A percentile compares a stretch with the other conserved stretches of the same genome.
phyloP scores from a whole-genome alignment of 2,888 invertebrate species.

The Brachyptera putata region DNA sequence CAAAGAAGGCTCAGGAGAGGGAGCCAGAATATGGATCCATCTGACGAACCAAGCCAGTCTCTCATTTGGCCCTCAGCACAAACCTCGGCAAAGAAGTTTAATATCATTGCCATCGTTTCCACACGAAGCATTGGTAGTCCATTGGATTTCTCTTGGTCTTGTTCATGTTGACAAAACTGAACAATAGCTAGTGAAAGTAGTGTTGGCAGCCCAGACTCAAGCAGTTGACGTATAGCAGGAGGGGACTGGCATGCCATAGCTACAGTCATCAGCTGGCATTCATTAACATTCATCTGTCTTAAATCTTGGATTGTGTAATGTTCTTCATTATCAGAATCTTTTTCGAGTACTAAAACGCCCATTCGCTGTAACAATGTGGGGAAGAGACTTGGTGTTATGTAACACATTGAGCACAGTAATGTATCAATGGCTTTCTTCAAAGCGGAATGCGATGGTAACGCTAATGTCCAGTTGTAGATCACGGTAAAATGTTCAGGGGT shows the following conservation, averaged over 20 bases:
- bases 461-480: slow-evolving; percentile 71
- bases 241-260: slow-evolving; percentile 79
- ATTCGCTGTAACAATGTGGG: slow-evolving; percentile 67
- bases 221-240: slow-evolving; percentile 66
- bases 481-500: slow-evolving; percentile 45
- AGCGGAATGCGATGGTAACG: slow-evolving; percentile 63
- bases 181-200: slow-evolving; percentile 60
- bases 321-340: too few relatives aligned
- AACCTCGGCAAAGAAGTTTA: slow-evolving; percentile 77
- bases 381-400: slow-evolving; percentile 74
- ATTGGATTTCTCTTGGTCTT: too few relatives aligned
- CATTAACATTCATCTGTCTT: neutral
- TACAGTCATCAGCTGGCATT: slow-evolving; percentile 66
- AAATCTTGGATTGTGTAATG: neutral
- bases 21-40: slow-evolving; percentile 82
- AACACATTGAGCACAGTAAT: slow-evolving; percentile 80
- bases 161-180: slow-evolving; percentile 40
- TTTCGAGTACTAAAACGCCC: slow-evolving; percentile 56
- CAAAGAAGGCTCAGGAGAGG: slow-evolving; percentile 73
- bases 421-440: slow-evolving; percentile 83
- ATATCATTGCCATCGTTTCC: slow-evolving; percentile 59
- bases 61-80: slow-evolving; percentile 77
- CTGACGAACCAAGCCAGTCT: slow-evolving; percentile 79
- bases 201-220: slow-evolving; percentile 70
- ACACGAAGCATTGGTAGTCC: too few relatives aligned